phyloP scores from a whole-genome alignment of 1,140 invertebrate genomes.

The Drosophila persimilis region DNA sequence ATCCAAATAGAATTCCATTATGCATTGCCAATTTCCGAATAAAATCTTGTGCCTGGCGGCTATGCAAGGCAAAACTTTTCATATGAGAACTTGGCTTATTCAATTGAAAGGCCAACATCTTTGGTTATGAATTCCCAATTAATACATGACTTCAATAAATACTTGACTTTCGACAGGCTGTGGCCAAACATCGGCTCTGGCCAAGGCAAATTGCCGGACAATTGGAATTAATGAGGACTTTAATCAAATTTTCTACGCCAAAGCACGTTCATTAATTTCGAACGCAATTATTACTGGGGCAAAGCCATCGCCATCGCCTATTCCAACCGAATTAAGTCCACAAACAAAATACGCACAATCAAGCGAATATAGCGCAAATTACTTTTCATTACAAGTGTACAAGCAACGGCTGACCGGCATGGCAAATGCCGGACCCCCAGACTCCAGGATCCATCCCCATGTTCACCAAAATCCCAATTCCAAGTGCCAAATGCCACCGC shows the following conservation, averaged over 20 bases:
- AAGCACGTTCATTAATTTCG: constrained; percentile 79
- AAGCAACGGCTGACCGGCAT: constrained; percentile 57
- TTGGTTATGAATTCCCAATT: constrained; percentile 49
- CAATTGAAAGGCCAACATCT: constrained; percentile 44
- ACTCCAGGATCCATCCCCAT: not conserved
- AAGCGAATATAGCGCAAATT: constrained; percentile 74
- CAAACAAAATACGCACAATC: constrained; percentile 78
- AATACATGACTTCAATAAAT: constrained; percentile 41
- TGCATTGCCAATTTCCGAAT: constrained; percentile 39
- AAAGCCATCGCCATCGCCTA: constrained; percentile 26
- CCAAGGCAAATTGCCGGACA: constrained; percentile 55
- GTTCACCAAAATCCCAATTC: constrained; percentile 9
- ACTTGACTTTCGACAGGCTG: constrained; percentile 28
- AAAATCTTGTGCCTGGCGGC: constrained; percentile 8
- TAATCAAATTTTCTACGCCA: constrained; percentile 75
- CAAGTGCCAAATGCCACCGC: constrained; percentile 55
- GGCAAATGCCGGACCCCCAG: constrained; percentile 42
- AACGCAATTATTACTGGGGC: constrained; percentile 68
- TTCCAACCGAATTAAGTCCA: constrained; percentile 42
- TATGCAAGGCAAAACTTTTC: constrained; percentile 16
- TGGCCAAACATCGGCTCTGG: not conserved
- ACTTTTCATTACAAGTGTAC: constrained; percentile 78
- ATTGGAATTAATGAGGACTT: constrained; percentile 76
- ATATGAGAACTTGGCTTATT: constrained; percentile 33
- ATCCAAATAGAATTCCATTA: constrained; percentile 41